Evolutionary conservation across 2,797 vertebrate species (phyloP), one percentile per base, ranked within the genome.

Genomic region (Mionectes olivaceus): DNA sequence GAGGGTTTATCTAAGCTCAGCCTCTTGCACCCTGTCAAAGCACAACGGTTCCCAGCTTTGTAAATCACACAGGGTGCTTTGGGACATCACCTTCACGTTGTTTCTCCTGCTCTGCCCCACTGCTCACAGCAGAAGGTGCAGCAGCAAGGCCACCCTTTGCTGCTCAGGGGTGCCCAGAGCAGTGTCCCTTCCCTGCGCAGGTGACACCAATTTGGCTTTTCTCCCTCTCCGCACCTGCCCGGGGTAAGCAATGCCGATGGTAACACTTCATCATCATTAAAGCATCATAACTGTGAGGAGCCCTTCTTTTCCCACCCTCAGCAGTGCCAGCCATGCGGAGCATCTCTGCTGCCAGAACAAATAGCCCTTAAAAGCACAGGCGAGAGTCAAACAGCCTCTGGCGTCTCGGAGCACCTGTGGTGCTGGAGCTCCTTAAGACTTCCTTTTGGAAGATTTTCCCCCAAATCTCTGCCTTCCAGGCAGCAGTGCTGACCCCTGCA

Each of bases 151-250:
- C 41, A 46, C 43, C 10, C 33, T 61, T 30, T 10, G 57, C 47
- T 44, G 35, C 57, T 90, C 64, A 57, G 75, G 65, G 88, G 68
- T 41, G 14, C 35, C 24, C 0, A 1, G 27, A 71, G 17, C 10
- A 11, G 17, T 19, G 16, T 49, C 33, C 46, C 10, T 28, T 33
- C 28, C n/a, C 25, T 1, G 4, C 33, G 10, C 0, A 0, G 30
- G 22, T 1, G 1, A 23, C 59, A 39, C 28, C 1, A 1, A 2
- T 53, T 41, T 50, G 69, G 4, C 14, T 90, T 63, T 60, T 53
- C 11, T 33, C 11, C 41, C 55, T 69, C 33, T 70, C 47, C 76
- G 17, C 33, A 43, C 28, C 60, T 79, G 43, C 15, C 41, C 0
- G 0, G 47, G 55, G 44, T 59, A 88, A 94, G 57, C 6, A 59